Base-by-base conservation (phyloP, 2,888 invertebrate species). In the Eristalis arbustorum region DNA sequence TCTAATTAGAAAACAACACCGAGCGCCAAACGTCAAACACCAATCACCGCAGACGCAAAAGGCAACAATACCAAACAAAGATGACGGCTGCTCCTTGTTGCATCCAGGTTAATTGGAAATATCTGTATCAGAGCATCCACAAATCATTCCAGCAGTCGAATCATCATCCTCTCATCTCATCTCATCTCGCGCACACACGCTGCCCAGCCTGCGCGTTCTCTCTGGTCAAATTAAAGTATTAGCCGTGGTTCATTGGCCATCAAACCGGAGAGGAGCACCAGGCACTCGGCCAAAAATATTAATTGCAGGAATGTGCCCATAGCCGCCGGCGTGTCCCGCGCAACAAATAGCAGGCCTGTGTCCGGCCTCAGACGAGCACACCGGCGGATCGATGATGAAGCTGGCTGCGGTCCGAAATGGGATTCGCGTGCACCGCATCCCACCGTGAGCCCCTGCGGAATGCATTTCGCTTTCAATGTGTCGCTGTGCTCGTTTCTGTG, bases 71-170 rank as follows among this genome's bases (percentile, higher is more conserved):
- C 40, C 25, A 62, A 59, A 23, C 25, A 66, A 67, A 62, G 14
- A 10, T 18, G 28, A 13, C n/a, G 22, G 37, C 23, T 22, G 34
- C 23, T n/a, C 57, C 75, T 82, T 83, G 83, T 83, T 87, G 83
- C 87, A 83, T 75, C 74, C 87, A 72, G 78, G 87, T 83, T 87
- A 87, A 87, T 87, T 82, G 87, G 87, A 87, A 87, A 83, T 87
- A 83, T 87, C 72, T 78, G 74, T 74, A 74, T 75, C 78, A 75
- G 63, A 64, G 71, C 74, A 75, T 87, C 78, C 63, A 78, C 79
- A 87, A 83, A 87, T 83, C 87, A 87, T 78, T 14, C 57, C 80
- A 34, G 42, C 72, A 72, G 34, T 67, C 67, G 64, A 37, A 79
- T 40, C 42, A n/a, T n/a, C n/a, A 66, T 42, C 59, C 68, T 59